Evolutionary conservation across 2,888 invertebrate species (phyloP).

Genomic region (Ferrisia virgata): DNA sequence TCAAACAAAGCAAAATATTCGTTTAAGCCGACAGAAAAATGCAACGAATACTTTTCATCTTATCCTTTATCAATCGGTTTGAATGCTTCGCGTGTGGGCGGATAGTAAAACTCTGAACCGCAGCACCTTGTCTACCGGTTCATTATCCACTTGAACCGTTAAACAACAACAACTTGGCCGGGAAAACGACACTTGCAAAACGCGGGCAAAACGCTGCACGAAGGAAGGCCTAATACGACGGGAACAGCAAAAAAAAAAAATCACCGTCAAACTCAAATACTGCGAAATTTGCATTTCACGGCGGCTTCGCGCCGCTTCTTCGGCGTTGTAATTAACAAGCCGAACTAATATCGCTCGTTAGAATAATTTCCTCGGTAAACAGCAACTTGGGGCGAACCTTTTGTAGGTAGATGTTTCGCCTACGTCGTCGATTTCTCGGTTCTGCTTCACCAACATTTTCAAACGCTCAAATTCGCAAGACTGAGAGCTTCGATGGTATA

Average conservation of each 20-base stretch:
- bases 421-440: background rate
- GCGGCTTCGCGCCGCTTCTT: background rate
- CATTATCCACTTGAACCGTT: background rate
- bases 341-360: background rate
- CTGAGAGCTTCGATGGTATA: background rate
- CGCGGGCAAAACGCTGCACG: background rate
- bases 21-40: too few relatives aligned
- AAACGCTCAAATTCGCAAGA: background rate
- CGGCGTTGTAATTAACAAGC: conserved; percentile 4
- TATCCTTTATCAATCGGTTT: too few relatives aligned
- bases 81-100: background rate
- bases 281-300: conserved; percentile 17
- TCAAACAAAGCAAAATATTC: too few relatives aligned
- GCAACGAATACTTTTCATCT: background rate
- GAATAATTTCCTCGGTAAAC: conserved; percentile 14
- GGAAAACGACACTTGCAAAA: background rate
- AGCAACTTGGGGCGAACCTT: background rate
- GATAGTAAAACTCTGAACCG: background rate
- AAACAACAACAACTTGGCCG: background rate
- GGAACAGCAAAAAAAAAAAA: background rate
- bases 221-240: background rate
- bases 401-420: background rate
- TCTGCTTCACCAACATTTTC: background rate
- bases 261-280: background rate
- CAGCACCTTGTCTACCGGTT: background rate